Percentiles rank a stretch among this genome's conserved stretches.
Conservation (phyloP, 2,888 invertebrate species). For the Steinernema carpocapsae region DNA sequence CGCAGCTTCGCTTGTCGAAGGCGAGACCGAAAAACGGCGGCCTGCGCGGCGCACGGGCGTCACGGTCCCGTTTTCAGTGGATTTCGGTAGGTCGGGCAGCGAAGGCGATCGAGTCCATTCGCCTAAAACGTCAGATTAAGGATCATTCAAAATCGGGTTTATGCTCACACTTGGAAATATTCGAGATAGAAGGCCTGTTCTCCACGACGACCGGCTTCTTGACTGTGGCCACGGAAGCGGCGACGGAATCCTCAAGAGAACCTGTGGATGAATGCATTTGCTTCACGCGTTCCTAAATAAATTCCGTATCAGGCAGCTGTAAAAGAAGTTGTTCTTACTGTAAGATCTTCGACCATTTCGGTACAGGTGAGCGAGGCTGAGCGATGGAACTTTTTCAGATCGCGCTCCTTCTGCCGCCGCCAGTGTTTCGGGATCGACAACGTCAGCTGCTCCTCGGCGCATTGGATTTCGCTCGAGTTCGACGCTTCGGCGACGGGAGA, state of each 20-base stretch:
- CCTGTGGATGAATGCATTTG: conserved; percentile 44
- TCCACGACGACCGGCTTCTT: conserved; percentile 40
- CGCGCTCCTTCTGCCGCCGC: conserved; percentile 36
- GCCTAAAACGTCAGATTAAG: conserved; percentile 7
- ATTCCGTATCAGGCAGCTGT: not conserved
- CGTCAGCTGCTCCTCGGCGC: not conserved
- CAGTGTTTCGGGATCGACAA: not conserved
- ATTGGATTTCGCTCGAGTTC: not conserved
- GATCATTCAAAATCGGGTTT: not conserved
- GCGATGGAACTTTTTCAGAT: conserved; percentile 43
- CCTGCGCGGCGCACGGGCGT: conserved; percentile 48
- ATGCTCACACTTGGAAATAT: conserved; percentile 19
- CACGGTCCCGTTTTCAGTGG: conserved; percentile 36
- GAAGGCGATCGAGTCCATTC: conserved; percentile 6
- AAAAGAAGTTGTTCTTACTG: conserved; percentile 37
- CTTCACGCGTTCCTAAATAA: conserved; percentile 2
- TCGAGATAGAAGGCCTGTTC: conserved; percentile 7
- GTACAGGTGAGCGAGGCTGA: conserved; percentile 56
- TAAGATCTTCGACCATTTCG: conserved; percentile 55
- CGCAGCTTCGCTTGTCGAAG: conserved; percentile 42
- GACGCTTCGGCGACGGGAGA: not conserved
- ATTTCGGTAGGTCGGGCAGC: conserved; percentile 43
- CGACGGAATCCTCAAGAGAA: conserved; percentile 50
- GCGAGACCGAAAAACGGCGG: conserved; percentile 58
- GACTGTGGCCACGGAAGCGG: conserved; percentile 52